Evolutionary conservation across 2,113 vertebrate species (phyloP), one percentile per base, ranked within the genome.

Genomic region (Planiliza haematocheilus): DNA sequence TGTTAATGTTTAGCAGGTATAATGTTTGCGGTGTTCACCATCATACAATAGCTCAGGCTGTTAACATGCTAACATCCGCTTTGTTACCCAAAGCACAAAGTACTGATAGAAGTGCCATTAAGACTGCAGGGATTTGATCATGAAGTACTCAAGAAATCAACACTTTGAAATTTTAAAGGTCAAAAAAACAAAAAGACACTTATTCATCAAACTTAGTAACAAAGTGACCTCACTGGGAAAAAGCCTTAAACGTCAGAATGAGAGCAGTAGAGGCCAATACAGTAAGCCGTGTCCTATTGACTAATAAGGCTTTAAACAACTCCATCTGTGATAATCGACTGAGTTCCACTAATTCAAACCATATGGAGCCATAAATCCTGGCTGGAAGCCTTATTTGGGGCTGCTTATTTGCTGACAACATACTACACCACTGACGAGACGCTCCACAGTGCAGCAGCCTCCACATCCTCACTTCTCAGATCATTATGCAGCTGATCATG

Each of bases 221-320:
- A 30, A 30, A 30, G 24, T 30, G 24, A 30, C 24, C 24, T 30
- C 24, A 30, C 24, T 5, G 18, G 63, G 39, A 18, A 10, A 37
- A 38, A 51, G 59, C 21, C 14, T 46, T 63, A 57, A 65, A 66
- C n/a, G 59, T 20, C 20, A 77, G 13, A 76, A 21, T 56, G 49
- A 60, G 17, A 67, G 38, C 70, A 83, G 69, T 39, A 21, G 56
- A 20, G 58, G 56, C 41, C 18, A 58, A 39, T 58, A 75, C 70
- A 70, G 80, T 59, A 69, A 81, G 36, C 66, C 45, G 21, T 53
- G 52, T 75, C 58, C 71, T 66, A 70, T 72, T 81, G 67, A 84
- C 79, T 84, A 82, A 83, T 85, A 70, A 80, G 61, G 75, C 75
- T 87, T 83, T 86, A 85, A 89, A 82, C 75, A 85, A 84, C 80